phyloP scores from a whole-genome alignment of 64 coral and sea anemone genomes.

The Anthopleura sola region DNA sequence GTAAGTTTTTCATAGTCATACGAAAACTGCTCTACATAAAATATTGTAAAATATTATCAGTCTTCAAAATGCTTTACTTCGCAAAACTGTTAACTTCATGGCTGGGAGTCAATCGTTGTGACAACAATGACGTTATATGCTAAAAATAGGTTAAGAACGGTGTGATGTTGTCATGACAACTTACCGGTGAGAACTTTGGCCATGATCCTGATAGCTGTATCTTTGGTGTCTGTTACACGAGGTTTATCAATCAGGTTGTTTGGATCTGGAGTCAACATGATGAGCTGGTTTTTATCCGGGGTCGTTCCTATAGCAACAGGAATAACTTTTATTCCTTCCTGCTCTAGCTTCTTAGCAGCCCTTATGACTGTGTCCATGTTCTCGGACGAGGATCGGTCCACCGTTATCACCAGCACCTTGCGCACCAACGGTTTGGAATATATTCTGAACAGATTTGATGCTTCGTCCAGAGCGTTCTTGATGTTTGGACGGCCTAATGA shows the following conservation, averaged over 20 bases:
- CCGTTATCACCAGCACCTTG: conserved; percentile 46
- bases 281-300: conserved; percentile 47
- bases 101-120: background rate
- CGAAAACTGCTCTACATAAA: no score
- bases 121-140: background rate
- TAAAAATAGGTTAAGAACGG: background rate
- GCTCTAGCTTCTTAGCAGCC: conserved; percentile 25
- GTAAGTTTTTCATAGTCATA: no score
- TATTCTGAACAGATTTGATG: conserved; percentile 25
- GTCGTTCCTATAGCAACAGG: conserved; percentile 52
- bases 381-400: conserved; percentile 32
- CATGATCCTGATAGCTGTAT: conserved; percentile 54
- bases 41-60: no score
- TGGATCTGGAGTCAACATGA: conserved; percentile 37
- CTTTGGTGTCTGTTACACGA: conserved; percentile 17
- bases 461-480: conserved; percentile 23
- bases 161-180: background rate
- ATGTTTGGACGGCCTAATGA: conserved; percentile 22
- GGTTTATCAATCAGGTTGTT: conserved; percentile 43
- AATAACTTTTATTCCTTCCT: conserved; percentile 43
- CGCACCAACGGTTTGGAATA: conserved; percentile 13
- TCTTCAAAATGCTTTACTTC: no score
- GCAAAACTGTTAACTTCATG: no score
- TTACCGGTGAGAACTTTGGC: conserved; percentile 57
- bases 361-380: conserved; percentile 23